Evolutionary conservation across 2,113 vertebrate species (phyloP).

Genomic region (Pogonocichla stellata): DNA sequence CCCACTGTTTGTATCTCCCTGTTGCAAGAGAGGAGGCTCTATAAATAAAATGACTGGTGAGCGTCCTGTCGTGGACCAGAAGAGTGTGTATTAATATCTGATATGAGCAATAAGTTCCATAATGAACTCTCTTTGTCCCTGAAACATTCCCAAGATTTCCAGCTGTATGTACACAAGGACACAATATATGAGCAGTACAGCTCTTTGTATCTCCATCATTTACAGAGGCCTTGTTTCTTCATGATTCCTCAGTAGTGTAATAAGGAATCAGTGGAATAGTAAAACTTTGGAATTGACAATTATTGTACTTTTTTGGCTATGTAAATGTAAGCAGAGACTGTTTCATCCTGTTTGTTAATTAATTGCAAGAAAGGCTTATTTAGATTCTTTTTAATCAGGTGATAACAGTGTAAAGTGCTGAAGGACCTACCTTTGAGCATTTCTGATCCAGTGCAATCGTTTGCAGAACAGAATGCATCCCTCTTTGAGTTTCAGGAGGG

Average conservation of each 20-base stretch:
- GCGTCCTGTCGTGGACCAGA: not conserved
- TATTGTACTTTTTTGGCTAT: not conserved
- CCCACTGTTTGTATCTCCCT: not conserved
- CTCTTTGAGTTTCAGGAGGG: not conserved
- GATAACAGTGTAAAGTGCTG: not conserved
- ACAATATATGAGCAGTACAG: not conserved
- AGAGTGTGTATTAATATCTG: not conserved
- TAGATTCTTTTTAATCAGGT: not conserved
- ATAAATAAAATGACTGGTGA: not conserved
- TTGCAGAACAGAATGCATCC: not conserved
- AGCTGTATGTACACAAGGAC: not conserved
- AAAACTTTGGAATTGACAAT: not conserved
- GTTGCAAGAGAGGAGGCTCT: not conserved
- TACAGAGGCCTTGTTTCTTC: not conserved
- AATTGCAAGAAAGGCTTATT: not conserved
- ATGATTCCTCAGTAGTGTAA: not conserved
- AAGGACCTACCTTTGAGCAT: not conserved
- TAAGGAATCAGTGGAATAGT: not conserved
- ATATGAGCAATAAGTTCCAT: not conserved
- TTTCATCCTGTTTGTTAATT: not conserved
- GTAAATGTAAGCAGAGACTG: not conserved
- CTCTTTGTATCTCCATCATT: not conserved
- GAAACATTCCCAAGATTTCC: not conserved
- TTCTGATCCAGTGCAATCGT: not conserved
- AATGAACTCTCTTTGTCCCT: not conserved